phyloP scores from a whole-genome alignment of 2,888 invertebrate species.

The Lycaena phlaeas region DNA sequence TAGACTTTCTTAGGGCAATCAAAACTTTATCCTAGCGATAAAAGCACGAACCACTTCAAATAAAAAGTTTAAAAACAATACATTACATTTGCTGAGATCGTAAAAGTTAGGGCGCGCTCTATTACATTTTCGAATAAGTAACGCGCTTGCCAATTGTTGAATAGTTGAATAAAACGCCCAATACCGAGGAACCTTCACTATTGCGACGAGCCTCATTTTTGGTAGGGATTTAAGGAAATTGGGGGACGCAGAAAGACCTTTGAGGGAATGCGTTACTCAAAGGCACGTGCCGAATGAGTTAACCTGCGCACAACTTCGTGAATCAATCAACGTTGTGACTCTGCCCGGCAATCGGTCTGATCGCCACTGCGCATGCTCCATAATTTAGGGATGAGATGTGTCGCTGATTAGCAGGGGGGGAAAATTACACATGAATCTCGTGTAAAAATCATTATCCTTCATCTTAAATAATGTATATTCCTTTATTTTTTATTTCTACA shows the following conservation, averaged over 20 bases:
- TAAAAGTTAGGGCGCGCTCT: constrained; percentile 15
- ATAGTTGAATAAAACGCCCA: constrained; percentile 33
- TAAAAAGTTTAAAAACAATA: constrained; percentile 14
- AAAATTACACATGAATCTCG: constrained; percentile 10
- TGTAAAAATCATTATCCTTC: not conserved
- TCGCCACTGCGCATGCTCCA: constrained; percentile 45
- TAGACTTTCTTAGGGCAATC: constrained; percentile 8
- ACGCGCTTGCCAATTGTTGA: constrained; percentile 30
- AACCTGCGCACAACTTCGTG: constrained; percentile 65
- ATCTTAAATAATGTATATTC: not conserved
- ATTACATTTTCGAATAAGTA: constrained; percentile 35
- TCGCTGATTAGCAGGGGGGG: constrained; percentile 20
- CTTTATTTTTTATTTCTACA: not conserved
- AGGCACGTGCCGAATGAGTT: constrained; percentile 41
- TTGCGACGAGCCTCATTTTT: constrained; percentile 21
- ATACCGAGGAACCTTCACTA: constrained; percentile 25
- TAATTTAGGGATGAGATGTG: constrained; percentile 37
- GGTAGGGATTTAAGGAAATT: constrained; percentile 15
- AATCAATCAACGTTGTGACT: constrained; percentile 65
- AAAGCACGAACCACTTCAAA: constrained; percentile 1
- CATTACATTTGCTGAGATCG: constrained; percentile 6
- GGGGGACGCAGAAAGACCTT: constrained; percentile 26
- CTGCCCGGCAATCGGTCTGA: constrained; percentile 47
- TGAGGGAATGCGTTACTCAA: constrained; percentile 36
- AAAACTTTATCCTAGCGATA: constrained; percentile 10